Percentiles rank a stretch among this genome's conserved stretches.
Conservation (phyloP, 2,797 vertebrate genomes). For the Kryptopterus vitreolus region DNA sequence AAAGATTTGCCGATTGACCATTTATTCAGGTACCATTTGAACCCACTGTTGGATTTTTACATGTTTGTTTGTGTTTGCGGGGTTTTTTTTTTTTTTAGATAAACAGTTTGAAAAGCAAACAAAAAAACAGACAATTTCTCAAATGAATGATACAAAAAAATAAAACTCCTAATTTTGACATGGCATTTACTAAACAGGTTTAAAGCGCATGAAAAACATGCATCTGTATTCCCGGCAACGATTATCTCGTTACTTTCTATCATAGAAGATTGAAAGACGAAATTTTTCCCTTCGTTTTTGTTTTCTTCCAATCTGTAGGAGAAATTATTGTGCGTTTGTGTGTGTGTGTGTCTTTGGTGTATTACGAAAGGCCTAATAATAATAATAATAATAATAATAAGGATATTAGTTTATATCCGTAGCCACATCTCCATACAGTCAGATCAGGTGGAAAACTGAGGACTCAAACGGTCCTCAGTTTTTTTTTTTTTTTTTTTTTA, state of each 20-base stretch:
- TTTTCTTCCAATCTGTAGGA: conserved; percentile 19
- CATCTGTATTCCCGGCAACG: conserved; percentile 9
- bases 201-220: neutral
- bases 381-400: too few species aligned
- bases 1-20: conserved; percentile 51
- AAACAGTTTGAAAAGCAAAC: neutral
- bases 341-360: conserved; percentile 24
- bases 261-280: too few species aligned
- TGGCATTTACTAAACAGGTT: neutral
- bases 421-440: neutral
- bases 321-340: conserved; percentile 4
- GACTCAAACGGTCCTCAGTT: neutral
- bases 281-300: neutral
- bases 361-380: conserved; percentile 16
- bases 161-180: neutral
- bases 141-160: neutral
- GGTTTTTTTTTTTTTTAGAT: conserved; percentile 44
- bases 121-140: neutral
- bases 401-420: neutral
- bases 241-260: conserved; percentile 22
- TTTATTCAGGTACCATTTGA: conserved; percentile 48
- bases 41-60: conserved; percentile 32
- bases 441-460: neutral
- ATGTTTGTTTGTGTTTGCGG: conserved; percentile 22
- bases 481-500: too few species aligned